Evolutionary conservation across 2,797 vertebrate genomes (phyloP).

Genomic region (Phataginus tricuspis): DNA sequence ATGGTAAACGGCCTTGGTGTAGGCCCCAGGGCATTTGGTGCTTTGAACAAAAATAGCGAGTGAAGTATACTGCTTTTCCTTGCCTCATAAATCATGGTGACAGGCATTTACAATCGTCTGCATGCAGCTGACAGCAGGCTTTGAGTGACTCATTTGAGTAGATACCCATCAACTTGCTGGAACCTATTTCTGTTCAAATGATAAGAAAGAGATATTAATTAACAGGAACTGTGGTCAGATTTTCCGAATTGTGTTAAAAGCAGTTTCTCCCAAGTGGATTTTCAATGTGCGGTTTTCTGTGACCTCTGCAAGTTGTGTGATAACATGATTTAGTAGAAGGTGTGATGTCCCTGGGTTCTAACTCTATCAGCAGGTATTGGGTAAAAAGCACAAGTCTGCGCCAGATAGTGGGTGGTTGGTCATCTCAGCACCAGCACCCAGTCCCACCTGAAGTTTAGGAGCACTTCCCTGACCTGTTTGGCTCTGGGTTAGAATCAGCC

Average conservation of each 20-base stretch:
- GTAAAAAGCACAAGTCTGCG: background rate
- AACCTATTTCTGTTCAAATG: conserved; percentile 14
- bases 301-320: background rate
- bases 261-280: background rate
- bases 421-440: no score
- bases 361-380: background rate
- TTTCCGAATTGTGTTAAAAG: background rate
- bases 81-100: background rate
- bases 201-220: conserved; percentile 38
- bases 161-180: background rate
- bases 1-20: background rate
- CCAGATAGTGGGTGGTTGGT: background rate
- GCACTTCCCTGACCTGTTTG: background rate
- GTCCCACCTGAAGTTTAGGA: no score
- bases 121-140: background rate
- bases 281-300: background rate
- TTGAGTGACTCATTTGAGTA: conserved; percentile 23
- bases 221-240: background rate
- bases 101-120: background rate
- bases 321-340: background rate
- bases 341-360: background rate
- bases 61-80: background rate
- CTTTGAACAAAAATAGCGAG: background rate
- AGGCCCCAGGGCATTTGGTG: background rate
- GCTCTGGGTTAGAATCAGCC: background rate